These are phyloP conservation scores for Thalassoma bifasciatum DNA, from an alignment of 2,113 vertebrate species.

Conservation along the genomic window DNA sequence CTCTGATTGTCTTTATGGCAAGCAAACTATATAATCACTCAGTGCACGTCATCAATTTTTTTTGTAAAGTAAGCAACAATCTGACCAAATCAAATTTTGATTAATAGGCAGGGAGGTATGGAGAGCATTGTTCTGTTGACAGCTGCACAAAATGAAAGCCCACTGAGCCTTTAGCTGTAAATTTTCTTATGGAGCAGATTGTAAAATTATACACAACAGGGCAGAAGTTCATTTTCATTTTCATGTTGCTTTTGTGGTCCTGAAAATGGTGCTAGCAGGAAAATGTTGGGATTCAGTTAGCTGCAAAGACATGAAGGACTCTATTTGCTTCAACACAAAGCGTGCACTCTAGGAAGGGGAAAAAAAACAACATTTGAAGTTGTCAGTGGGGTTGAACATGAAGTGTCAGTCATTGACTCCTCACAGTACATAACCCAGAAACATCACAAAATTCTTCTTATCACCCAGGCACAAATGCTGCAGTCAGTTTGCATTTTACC, in stretches of 20 bases:
- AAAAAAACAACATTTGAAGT: conserved; percentile 15
- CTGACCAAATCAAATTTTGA: conserved; percentile 68
- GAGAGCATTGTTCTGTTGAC: conserved; percentile 55
- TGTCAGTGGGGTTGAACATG: conserved; percentile 47
- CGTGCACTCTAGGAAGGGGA: not conserved
- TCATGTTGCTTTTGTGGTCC: conserved; percentile 31
- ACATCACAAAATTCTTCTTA: conserved; percentile 41
- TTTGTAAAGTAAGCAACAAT: conserved; percentile 73
- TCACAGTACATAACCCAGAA: conserved; percentile 39
- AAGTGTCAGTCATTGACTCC: conserved; percentile 42
- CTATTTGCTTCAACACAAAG: not conserved
- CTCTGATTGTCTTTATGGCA: conserved; percentile 66
- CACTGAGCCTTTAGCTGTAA: conserved; percentile 35
- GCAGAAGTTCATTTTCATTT: conserved; percentile 45
- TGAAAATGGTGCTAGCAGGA: conserved; percentile 17
- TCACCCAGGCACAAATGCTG: conserved; percentile 42
- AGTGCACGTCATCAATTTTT: conserved; percentile 57
- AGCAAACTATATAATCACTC: conserved; percentile 63
- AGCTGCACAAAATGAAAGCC: conserved; percentile 52
- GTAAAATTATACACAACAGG: conserved; percentile 40
- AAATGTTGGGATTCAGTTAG: conserved; percentile 26
- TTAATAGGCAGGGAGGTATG: conserved; percentile 47
- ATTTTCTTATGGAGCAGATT: conserved; percentile 41
- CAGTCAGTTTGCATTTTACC: conserved; percentile 50
- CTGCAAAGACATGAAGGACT: conserved; percentile 13